Percentiles rank a stretch among this genome's conserved stretches.
These are phyloP conservation scores for Menidia menidia DNA, from an alignment of 2,797 vertebrate species.

Conservation along the genomic window DNA sequence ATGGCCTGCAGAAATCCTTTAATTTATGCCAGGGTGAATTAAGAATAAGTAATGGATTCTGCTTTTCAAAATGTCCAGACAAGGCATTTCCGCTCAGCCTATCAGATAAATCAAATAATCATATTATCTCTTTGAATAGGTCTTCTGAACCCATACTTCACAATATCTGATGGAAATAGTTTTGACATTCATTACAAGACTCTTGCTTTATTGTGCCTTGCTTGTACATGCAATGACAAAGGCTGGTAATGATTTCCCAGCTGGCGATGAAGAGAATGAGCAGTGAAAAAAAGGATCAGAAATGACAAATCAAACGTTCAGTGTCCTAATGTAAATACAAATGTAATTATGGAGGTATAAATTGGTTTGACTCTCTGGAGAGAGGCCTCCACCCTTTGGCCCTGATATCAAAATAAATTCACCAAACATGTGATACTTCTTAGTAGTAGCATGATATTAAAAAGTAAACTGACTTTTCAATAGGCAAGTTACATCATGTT, in stretches of 20 bases:
- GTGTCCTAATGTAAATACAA: constrained; percentile 75
- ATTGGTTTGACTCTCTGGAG: constrained; percentile 73
- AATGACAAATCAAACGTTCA: constrained; percentile 73
- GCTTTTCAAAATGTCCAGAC: constrained; percentile 85
- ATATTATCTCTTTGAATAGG: constrained; percentile 85
- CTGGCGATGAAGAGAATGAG: constrained; percentile 63
- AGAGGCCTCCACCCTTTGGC: constrained; percentile 52
- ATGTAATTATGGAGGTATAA: constrained; percentile 75
- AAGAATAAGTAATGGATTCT: constrained; percentile 88
- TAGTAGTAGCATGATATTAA: constrained; percentile 12
- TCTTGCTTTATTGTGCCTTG: constrained; percentile 82
- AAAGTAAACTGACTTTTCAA: not conserved
- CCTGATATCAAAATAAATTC: constrained; percentile 37
- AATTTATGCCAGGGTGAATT: constrained; percentile 88
- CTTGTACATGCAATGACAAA: constrained; percentile 81
- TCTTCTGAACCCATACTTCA: constrained; percentile 84
- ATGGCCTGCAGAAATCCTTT: constrained; percentile 87
- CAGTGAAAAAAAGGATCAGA: constrained; percentile 54
- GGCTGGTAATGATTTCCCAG: constrained; percentile 74
- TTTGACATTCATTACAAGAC: constrained; percentile 85
- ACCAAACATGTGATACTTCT: constrained; percentile 28
- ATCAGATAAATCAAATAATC: constrained; percentile 87
- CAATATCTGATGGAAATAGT: constrained; percentile 82
- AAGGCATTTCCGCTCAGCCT: constrained; percentile 85
- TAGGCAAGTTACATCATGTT: constrained; percentile 15